phyloP scores from a whole-genome alignment of 2,113 vertebrate genomes.

The Electrona antarctica region DNA sequence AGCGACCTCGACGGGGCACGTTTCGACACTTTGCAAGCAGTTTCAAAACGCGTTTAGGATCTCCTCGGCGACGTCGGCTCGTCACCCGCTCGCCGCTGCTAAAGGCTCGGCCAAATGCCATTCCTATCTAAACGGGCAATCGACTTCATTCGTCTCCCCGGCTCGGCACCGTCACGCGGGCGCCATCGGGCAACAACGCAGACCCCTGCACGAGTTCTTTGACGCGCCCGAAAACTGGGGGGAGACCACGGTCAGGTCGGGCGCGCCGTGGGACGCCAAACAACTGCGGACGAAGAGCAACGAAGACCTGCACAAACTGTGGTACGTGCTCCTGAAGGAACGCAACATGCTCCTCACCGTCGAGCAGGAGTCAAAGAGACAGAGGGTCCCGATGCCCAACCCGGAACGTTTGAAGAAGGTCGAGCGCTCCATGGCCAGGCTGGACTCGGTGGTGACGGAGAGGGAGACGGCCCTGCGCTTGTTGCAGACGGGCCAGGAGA shows the following conservation, averaged over 20 bases:
- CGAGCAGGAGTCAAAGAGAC: constrained; percentile 90
- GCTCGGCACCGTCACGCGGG: constrained; percentile 22
- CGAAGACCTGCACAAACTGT: constrained; percentile 96
- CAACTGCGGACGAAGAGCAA: constrained; percentile 91
- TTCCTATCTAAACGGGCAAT: constrained; percentile 43
- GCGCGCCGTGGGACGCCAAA: constrained; percentile 89
- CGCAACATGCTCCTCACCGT: constrained; percentile 95
- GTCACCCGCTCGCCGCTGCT: background rate
- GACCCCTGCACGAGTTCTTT: constrained; percentile 90
- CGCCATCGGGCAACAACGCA: constrained; percentile 59
- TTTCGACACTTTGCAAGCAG: constrained; percentile 74
- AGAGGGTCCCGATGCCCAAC: constrained; percentile 87
- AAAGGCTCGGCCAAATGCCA: constrained; percentile 14
- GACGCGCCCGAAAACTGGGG: constrained; percentile 93
- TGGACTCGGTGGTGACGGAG: constrained; percentile 88
- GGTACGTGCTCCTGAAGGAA: constrained; percentile 97
- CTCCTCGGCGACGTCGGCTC: constrained; percentile 50
- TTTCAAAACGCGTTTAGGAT: constrained; percentile 73
- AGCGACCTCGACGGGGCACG: constrained; percentile 69
- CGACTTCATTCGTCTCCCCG: background rate
- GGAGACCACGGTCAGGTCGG: constrained; percentile 88
- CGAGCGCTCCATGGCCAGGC: constrained; percentile 84
- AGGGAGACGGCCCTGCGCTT: constrained; percentile 88
- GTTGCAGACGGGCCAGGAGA: constrained; percentile 93
- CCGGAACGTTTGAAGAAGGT: constrained; percentile 93